Evolutionary conservation across 2,888 invertebrate genomes (phyloP).

Genomic region (Actias luna): DNA sequence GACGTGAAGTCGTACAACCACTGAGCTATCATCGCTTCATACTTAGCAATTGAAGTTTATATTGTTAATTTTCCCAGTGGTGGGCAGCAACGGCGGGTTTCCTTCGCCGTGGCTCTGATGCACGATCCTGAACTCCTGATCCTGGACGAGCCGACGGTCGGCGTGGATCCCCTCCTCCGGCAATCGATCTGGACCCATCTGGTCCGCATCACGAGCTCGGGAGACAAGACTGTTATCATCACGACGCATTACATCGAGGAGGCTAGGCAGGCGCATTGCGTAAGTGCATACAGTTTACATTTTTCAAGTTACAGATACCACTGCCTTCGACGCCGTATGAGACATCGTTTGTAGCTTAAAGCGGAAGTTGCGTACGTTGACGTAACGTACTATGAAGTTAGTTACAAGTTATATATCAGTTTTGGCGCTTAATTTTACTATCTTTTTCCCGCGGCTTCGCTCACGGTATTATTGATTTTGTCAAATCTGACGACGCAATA

Average conservation of each 20-base stretch:
- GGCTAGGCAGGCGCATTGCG: constrained; percentile 93
- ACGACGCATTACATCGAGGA: constrained; percentile 94
- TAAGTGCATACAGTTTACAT: constrained; percentile 71
- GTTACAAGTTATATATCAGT: too few relatives aligned
- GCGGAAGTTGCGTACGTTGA: too few relatives aligned
- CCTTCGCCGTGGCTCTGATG: constrained; percentile 95
- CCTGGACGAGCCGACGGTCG: constrained; percentile 96
- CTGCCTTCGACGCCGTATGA: too few relatives aligned
- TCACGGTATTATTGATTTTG: too few relatives aligned
- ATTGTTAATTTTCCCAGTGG: constrained; percentile 81
- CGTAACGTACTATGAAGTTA: too few relatives aligned
- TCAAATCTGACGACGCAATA: too few relatives aligned
- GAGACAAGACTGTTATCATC: constrained; percentile 95
- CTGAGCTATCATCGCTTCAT: too few relatives aligned
- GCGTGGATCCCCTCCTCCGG: constrained; percentile 93
- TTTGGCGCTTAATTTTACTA: too few relatives aligned
- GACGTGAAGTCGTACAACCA: too few relatives aligned
- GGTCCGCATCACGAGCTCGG: constrained; percentile 93
- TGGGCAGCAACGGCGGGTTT: constrained; percentile 94
- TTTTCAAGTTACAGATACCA: neutral
- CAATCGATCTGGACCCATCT: constrained; percentile 97
- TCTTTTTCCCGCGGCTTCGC: too few relatives aligned
- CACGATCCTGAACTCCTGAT: constrained; percentile 96
- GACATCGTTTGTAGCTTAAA: too few relatives aligned
- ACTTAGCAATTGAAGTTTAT: neutral